These are phyloP conservation scores for Calyptomena viridis DNA, from an alignment of 2,113 vertebrate species.

Conservation along the genomic window DNA sequence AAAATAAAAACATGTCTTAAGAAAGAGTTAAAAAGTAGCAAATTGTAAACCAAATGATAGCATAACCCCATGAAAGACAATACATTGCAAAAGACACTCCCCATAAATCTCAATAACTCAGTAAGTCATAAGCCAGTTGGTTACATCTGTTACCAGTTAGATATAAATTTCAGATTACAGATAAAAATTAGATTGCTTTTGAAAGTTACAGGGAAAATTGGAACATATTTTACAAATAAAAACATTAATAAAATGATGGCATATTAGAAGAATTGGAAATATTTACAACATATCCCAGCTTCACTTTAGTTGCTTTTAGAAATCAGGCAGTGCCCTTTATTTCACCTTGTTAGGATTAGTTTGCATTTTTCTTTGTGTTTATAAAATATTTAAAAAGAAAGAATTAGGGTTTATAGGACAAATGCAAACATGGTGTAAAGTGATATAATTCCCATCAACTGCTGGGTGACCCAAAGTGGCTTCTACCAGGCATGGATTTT, in stretches of 20 bases:
- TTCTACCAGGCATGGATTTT: conserved; percentile 46
- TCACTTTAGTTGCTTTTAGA: conserved; percentile 38
- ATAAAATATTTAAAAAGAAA: conserved; percentile 59
- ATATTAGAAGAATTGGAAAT: conserved; percentile 70
- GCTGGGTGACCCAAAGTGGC: conserved; percentile 14
- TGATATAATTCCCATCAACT: conserved; percentile 49
- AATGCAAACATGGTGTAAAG: conserved; percentile 53
- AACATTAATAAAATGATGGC: conserved; percentile 62
- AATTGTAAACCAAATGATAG: conserved; percentile 66
- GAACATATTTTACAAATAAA: conserved; percentile 66
- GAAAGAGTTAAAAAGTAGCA: conserved; percentile 68
- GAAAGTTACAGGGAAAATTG: conserved; percentile 66
- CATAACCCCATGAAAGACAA: conserved; percentile 64
- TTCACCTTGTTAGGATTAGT: conserved; percentile 61
- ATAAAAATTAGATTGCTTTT: conserved; percentile 71
- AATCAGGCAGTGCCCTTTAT: conserved; percentile 47
- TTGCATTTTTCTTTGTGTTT: conserved; percentile 59
- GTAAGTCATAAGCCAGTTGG: conserved; percentile 65
- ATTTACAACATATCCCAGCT: conserved; percentile 57
- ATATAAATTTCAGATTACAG: conserved; percentile 76
- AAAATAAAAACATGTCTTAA: conserved; percentile 44
- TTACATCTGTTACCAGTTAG: conserved; percentile 75
- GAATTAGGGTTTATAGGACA: conserved; percentile 50
- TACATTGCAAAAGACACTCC: conserved; percentile 50
- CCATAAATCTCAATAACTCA: conserved; percentile 67